Percentiles rank a stretch among this genome's conserved stretches.
These are phyloP conservation scores for Prinia subflava DNA, from an alignment of 2,113 vertebrate species.

Conservation along the genomic window DNA sequence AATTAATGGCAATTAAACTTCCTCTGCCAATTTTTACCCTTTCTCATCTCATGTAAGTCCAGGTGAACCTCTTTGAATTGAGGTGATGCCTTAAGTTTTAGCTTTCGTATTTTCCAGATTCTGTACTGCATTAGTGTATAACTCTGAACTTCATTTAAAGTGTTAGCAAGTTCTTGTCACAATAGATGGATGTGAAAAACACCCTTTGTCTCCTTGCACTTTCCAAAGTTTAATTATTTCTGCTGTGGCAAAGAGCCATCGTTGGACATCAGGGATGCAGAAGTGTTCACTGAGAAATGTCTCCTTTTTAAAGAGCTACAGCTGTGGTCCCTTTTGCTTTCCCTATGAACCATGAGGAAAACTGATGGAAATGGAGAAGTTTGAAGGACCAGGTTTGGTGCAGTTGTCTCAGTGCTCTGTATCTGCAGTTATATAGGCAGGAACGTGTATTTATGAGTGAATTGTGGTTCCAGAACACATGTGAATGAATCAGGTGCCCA, in stretches of 20 bases:
- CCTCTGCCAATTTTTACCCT: background rate
- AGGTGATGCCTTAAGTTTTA: background rate
- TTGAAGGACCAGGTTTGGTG: background rate
- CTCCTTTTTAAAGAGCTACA: background rate
- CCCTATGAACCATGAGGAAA: background rate
- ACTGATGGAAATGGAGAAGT: background rate
- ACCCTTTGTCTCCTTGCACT: background rate
- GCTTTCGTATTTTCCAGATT: background rate
- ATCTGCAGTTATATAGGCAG: background rate
- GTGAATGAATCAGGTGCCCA: background rate
- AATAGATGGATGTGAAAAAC: background rate
- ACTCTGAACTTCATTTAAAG: background rate
- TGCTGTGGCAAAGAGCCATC: background rate
- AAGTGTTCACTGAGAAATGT: background rate
- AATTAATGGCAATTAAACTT: background rate
- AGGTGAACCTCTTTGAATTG: background rate
- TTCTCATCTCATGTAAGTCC: background rate
- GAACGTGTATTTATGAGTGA: background rate
- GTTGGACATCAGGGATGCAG: background rate
- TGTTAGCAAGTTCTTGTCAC: background rate
- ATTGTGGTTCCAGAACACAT: background rate
- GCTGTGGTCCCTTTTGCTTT: background rate
- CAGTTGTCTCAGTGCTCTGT: background rate
- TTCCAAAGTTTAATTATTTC: background rate
- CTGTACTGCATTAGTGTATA: background rate